These are phyloP conservation scores for Phaenicophaeus curvirostris DNA, from an alignment of 2,797 vertebrate genomes.

Conservation along the genomic window DNA sequence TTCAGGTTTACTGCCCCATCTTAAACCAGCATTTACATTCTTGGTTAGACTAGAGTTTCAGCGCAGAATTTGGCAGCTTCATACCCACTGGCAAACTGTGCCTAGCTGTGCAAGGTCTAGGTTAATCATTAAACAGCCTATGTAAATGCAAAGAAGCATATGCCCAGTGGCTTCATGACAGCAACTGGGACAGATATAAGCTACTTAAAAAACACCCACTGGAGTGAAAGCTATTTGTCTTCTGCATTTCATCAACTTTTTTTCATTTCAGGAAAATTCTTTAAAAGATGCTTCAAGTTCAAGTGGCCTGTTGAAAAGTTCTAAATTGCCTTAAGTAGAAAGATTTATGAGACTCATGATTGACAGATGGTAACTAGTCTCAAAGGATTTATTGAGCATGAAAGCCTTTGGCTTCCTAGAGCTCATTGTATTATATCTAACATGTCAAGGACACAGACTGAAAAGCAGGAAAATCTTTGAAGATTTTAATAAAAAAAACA, in stretches of 20 bases:
- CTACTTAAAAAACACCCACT: background rate
- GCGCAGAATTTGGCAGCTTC: background rate
- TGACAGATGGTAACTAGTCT: constrained; percentile 16
- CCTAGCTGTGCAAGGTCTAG: background rate
- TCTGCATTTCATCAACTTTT: constrained; percentile 22
- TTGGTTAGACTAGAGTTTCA: background rate
- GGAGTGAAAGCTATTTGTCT: constrained; percentile 12
- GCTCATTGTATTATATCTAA: background rate
- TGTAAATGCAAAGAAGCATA: background rate
- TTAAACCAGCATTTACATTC: background rate
- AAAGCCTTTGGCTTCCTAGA: background rate
- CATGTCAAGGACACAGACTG: background rate
- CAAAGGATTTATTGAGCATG: constrained; percentile 12
- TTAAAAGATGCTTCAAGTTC: constrained; percentile 17
- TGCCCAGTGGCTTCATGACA: background rate
- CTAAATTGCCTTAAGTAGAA: constrained; percentile 37
- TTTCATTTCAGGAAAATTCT: constrained; percentile 5
- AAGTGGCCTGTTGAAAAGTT: constrained; percentile 46
- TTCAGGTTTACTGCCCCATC: background rate
- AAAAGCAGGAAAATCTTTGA: constrained; percentile 13
- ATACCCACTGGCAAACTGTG: background rate
- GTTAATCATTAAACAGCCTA: background rate
- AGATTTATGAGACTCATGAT: constrained; percentile 44
- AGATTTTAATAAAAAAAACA: background rate
- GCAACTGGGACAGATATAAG: background rate